Conservation (phyloP, 2,888 invertebrate species). For the Conchocele bisecta region DNA sequence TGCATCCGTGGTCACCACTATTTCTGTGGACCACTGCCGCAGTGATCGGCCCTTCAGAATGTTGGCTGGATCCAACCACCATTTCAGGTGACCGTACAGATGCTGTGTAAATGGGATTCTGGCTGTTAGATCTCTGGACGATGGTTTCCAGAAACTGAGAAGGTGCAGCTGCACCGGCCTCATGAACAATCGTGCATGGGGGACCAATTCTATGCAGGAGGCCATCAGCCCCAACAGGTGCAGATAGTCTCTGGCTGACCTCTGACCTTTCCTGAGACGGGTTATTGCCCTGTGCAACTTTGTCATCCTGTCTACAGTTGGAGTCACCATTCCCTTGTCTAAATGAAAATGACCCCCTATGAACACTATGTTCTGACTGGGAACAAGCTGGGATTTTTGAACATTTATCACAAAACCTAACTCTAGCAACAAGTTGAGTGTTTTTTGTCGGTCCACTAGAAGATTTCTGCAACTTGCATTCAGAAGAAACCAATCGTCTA, state of each 20-base stretch:
- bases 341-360: slow-evolving; percentile 19
- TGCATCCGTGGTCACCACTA: slow-evolving; percentile 35
- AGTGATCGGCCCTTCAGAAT: slow-evolving; percentile 14
- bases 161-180: slow-evolving; percentile 25
- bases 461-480: slow-evolving; percentile 2
- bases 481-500: too few relatives aligned
- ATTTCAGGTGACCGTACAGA: slow-evolving; percentile 12
- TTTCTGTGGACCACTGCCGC: neutral
- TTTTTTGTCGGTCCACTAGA: neutral
- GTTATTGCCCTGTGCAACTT: neutral
- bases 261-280: neutral
- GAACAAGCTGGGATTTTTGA: slow-evolving; percentile 9
- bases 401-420: slow-evolving; percentile 20
- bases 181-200: slow-evolving; percentile 27
- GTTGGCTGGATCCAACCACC: slow-evolving; percentile 18
- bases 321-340: neutral
- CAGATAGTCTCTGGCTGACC: slow-evolving; percentile 24
- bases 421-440: slow-evolving; percentile 10
- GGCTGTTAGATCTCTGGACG: neutral
- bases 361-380: slow-evolving; percentile 21
- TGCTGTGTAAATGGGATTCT: slow-evolving; percentile 13
- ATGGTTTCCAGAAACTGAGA: slow-evolving; percentile 14
- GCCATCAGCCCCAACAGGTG: slow-evolving; percentile 26
- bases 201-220: slow-evolving; percentile 33
- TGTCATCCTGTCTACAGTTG: slow-evolving; percentile 5